phyloP scores from a whole-genome alignment of 2,888 invertebrate species.

The Neria commutata region DNA sequence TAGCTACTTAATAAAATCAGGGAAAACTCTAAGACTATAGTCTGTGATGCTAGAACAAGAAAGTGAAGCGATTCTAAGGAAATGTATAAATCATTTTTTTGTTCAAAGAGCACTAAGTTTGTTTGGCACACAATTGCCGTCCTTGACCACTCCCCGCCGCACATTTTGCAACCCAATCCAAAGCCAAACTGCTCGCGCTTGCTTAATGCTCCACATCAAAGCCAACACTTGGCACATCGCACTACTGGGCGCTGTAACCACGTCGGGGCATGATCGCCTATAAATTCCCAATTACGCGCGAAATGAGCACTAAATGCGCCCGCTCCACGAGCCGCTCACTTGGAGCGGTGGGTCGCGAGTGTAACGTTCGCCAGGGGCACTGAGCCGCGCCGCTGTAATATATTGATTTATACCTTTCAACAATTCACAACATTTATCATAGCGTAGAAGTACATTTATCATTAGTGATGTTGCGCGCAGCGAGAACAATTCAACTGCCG shows the following conservation, averaged over 20 bases:
- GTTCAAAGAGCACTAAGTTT: no score
- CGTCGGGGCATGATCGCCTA: not conserved
- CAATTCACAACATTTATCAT: constrained; percentile 63
- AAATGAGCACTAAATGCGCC: not conserved
- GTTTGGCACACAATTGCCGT: no score
- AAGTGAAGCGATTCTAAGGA: no score
- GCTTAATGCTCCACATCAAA: not conserved
- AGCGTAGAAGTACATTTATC: constrained; percentile 62
- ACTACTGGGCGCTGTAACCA: not conserved
- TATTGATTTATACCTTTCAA: constrained; percentile 63
- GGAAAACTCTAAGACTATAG: no score
- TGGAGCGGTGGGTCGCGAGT: no score
- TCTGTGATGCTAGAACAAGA: no score
- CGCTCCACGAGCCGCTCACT: not conserved
- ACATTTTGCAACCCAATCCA: no score
- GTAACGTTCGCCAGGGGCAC: constrained; percentile 24
- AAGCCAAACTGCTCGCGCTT: not conserved
- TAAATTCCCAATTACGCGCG: not conserved
- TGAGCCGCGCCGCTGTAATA: constrained; percentile 54
- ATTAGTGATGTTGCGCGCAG: constrained; percentile 49
- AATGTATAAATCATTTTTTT: no score
- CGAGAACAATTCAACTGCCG: constrained; percentile 20
- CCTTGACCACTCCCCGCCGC: no score
- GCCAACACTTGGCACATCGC: not conserved
- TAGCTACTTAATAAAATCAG: no score